Conservation (phyloP, 2,797 vertebrate species). For the Megalops cyprinoides region DNA sequence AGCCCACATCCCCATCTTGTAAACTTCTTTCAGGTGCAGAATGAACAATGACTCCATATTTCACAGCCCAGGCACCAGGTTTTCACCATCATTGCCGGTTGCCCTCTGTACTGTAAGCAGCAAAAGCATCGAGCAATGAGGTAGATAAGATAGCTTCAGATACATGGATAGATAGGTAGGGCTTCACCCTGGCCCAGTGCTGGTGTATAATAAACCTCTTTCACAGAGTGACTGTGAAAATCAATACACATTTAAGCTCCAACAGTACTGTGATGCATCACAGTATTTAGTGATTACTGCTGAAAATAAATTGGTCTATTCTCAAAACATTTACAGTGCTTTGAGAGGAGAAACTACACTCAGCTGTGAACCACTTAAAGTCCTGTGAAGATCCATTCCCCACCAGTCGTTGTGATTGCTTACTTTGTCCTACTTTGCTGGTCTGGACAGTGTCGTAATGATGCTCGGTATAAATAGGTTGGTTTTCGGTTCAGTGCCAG, state of each 20-base stretch:
- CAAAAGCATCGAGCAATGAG: constrained; percentile 50
- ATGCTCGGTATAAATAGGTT: constrained; percentile 79
- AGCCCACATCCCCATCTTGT: not conserved
- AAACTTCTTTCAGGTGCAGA: not conserved
- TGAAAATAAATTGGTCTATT: constrained; percentile 74
- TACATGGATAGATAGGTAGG: constrained; percentile 53
- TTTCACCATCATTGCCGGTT: constrained; percentile 41
- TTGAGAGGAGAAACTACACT: constrained; percentile 66
- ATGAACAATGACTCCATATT: constrained; percentile 57
- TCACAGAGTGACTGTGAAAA: constrained; percentile 48
- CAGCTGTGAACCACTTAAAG: constrained; percentile 64
- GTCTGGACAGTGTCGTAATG: constrained; percentile 80
- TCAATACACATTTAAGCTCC: constrained; percentile 48
- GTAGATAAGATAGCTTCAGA: constrained; percentile 53
- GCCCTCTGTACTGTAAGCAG: constrained; percentile 54
- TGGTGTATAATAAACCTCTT: constrained; percentile 59
- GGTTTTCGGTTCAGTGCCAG: constrained; percentile 76
- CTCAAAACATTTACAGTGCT: constrained; percentile 70
- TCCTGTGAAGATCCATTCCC: constrained; percentile 74
- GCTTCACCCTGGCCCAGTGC: constrained; percentile 55
- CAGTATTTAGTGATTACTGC: constrained; percentile 77
- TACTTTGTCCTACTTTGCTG: constrained; percentile 82
- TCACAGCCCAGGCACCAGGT: constrained; percentile 39
- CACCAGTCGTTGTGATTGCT: constrained; percentile 72
- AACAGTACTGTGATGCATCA: constrained; percentile 67